phyloP scores from a whole-genome alignment of 1,140 invertebrate genomes.

The Drosophila lacteicornis region DNA sequence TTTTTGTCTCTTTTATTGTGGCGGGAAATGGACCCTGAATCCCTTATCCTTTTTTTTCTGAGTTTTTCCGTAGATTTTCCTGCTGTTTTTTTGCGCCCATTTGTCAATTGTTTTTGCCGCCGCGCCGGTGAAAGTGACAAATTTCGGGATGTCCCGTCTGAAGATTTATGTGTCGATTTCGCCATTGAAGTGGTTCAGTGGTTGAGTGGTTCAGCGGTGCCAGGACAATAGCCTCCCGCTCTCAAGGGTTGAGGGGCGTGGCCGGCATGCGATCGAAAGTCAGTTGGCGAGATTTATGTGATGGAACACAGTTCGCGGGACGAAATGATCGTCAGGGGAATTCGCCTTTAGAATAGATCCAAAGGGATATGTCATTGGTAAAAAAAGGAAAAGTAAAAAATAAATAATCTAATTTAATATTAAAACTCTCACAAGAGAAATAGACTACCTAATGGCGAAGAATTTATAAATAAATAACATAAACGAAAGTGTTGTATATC shows the following conservation, averaged over 20 bases:
- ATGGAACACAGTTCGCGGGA: neutral
- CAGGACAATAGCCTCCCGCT: slow-evolving; percentile 15
- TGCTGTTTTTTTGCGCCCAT: slow-evolving; percentile 52
- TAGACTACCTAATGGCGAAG: too few species aligned
- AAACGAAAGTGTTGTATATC: too few species aligned
- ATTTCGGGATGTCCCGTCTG: slow-evolving; percentile 56
- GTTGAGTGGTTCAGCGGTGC: slow-evolving; percentile 41
- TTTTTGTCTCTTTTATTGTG: slow-evolving; percentile 43
- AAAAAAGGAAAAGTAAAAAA: neutral
- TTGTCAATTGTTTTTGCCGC: slow-evolving; percentile 64
- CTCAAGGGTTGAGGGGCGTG: slow-evolving; percentile 70
- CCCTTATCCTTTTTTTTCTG: slow-evolving; percentile 27
- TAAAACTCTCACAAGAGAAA: too few species aligned
- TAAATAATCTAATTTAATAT: neutral
- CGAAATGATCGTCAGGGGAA: slow-evolving; percentile 28
- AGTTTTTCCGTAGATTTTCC: slow-evolving; percentile 34
- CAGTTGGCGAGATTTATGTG: slow-evolving; percentile 55
- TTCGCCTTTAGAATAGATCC: neutral
- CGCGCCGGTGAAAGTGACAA: slow-evolving; percentile 67
- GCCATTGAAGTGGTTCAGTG: slow-evolving; percentile 74
- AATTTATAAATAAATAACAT: too few species aligned
- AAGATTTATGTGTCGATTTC: slow-evolving; percentile 63
- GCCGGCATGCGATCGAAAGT: slow-evolving; percentile 54
- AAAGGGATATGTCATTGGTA: neutral
- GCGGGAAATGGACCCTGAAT: slow-evolving; percentile 14